These are phyloP conservation scores for Pristionchus arcanus DNA, from an alignment of 2,888 invertebrate genomes.

Conservation along the genomic window DNA sequence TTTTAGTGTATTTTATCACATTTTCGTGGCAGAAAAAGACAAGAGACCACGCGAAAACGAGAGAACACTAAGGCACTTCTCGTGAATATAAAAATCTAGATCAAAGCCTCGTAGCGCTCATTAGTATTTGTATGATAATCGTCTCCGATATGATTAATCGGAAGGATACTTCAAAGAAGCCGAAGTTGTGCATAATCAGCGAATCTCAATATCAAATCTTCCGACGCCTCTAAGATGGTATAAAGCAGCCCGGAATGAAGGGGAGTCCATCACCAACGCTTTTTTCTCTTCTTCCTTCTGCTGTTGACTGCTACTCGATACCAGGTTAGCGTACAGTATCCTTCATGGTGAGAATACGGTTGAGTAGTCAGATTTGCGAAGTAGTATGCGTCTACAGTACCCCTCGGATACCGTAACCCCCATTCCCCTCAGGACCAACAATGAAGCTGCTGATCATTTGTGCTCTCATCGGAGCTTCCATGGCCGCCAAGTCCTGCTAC, in stretches of 20 bases:
- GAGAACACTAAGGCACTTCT: too few species aligned
- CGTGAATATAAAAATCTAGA: neutral
- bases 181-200: neutral
- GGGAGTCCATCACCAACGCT: neutral
- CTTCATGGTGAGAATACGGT: too few species aligned
- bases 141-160: neutral
- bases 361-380: too few species aligned
- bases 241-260: neutral
- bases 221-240: neutral
- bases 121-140: constrained; percentile 31
- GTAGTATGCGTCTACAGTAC: too few species aligned
- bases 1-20: too few species aligned
- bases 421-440: neutral
- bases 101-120: neutral
- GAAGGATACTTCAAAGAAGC: neutral
- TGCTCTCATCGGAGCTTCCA: neutral
- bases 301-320: neutral
- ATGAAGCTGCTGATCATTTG: neutral
- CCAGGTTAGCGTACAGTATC: neutral
- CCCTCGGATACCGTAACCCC: neutral
- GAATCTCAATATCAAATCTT: neutral
- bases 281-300: neutral
- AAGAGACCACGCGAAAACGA: neutral
- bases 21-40: neutral
- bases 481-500: neutral